phyloP scores from a whole-genome alignment of 2,797 vertebrate species.

The Halcyon smyrnensis region DNA sequence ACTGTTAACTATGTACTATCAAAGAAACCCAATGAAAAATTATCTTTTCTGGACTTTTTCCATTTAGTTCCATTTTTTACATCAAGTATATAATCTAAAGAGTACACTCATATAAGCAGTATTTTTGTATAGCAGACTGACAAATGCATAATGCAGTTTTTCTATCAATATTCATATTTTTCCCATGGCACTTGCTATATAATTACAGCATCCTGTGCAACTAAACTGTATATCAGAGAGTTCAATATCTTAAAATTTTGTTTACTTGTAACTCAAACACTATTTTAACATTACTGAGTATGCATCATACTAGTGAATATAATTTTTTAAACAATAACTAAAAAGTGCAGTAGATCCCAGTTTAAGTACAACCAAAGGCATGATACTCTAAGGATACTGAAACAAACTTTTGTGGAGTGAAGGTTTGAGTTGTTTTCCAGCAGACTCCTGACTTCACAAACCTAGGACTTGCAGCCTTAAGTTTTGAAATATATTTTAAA shows the following conservation, averaged over 20 bases:
- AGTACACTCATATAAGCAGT: not conserved
- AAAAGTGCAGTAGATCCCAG: not conserved
- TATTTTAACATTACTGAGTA: not conserved
- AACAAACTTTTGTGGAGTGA: not conserved
- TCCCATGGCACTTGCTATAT: not conserved
- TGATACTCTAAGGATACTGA: not conserved
- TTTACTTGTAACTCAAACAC: not conserved
- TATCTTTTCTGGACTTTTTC: not conserved
- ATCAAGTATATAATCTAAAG: not conserved
- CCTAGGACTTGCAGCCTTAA: not conserved
- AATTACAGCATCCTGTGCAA: not conserved
- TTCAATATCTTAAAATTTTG: not conserved
- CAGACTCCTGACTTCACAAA: not conserved
- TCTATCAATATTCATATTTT: not conserved
- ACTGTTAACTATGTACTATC: not conserved
- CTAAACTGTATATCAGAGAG: not conserved
- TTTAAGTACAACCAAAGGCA: not conserved
- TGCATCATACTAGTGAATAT: not conserved
- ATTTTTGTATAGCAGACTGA: not conserved
- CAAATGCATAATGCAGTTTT: not conserved
- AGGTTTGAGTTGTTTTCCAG: not conserved
- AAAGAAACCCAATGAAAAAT: not conserved
- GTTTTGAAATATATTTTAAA: not conserved
- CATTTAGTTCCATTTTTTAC: not conserved
- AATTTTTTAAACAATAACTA: not conserved